Base-by-base conservation (phyloP, 2,113 vertebrate species). In the Pipa parva region DNA sequence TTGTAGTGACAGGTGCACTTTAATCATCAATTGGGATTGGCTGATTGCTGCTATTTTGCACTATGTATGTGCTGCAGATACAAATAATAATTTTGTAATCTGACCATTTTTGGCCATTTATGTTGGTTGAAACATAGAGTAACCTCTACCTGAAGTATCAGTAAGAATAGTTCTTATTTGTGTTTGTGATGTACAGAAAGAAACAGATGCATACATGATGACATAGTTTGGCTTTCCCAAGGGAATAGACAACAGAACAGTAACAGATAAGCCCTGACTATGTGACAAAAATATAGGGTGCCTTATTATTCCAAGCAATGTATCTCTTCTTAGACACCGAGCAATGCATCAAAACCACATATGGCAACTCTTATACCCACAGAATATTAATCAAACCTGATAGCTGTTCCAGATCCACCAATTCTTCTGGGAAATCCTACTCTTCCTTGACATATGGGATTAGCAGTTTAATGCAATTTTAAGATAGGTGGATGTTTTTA, bases 301-400 rank as follows among this genome's bases (percentile, higher is more conserved):
- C 10, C 51, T 28, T 64, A 55, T 64, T 55, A 45, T 36, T 55
- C 5, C 6, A 36, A 39, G 37, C 33, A 64, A 64, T 51, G 29
- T 45, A 50, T 55, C 63, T 55, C 63, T 51, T 31, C 36, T 13
- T 13, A 20, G 36, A 25, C 63, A 45, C 25, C 33, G 33, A 8
- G 63, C 36, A 64, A 64, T 64, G 36, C 50, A 64, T 64, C 63
- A 64, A 64, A 55, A 64, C 63, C 37, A 55, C 57, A 55, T 36
- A 64, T 55, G 50, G 63, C 21, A 24, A 25, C 50, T 22, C 22
- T 54, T 18, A 36, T 45, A 28, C 51, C 36, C 33, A 64, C 25
- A 27, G 51, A 37, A 45, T 42, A 64, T 64, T 55, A 64, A 64
- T 64, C 50, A 65, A 37, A 65, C 21, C 36, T 56, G 51, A 46